A percentile compares a stretch with the other conserved stretches of the same genome.
These are phyloP conservation scores for Cyaniris semiargus DNA, from an alignment of 2,888 invertebrate genomes.

Conservation along the genomic window DNA sequence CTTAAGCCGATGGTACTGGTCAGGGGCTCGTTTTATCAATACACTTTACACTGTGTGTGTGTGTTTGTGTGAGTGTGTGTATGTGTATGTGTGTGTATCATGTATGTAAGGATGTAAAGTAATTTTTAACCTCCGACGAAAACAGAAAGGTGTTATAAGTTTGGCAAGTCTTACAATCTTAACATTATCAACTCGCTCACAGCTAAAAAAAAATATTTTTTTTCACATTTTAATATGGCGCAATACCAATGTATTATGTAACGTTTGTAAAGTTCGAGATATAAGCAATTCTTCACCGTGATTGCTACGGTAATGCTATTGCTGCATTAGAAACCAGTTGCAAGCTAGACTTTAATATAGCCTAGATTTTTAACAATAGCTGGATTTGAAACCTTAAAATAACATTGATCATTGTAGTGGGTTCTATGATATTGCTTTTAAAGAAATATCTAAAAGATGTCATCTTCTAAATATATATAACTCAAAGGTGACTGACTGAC, in stretches of 20 bases:
- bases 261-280: neutral
- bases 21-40: neutral
- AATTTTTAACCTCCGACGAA: no score
- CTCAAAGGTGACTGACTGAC: no score
- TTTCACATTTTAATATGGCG: no score
- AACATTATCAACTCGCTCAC: no score
- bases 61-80: neutral
- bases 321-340: neutral
- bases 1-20: constrained; percentile 38
- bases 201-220: no score
- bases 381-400: constrained; percentile 6
- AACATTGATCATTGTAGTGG: neutral
- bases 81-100: no score
- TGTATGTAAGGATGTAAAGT: no score
- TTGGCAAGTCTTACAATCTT: no score
- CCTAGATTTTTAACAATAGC: neutral
- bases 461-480: no score
- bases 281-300: neutral
- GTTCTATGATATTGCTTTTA: neutral
- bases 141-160: no score
- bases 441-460: neutral
- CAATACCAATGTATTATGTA: no score
- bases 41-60: neutral
- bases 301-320: neutral
- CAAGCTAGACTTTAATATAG: neutral